Evolutionary conservation across 2,888 invertebrate species (phyloP), one percentile per base, ranked within the genome.

Genomic region (Diaphora mendica): DNA sequence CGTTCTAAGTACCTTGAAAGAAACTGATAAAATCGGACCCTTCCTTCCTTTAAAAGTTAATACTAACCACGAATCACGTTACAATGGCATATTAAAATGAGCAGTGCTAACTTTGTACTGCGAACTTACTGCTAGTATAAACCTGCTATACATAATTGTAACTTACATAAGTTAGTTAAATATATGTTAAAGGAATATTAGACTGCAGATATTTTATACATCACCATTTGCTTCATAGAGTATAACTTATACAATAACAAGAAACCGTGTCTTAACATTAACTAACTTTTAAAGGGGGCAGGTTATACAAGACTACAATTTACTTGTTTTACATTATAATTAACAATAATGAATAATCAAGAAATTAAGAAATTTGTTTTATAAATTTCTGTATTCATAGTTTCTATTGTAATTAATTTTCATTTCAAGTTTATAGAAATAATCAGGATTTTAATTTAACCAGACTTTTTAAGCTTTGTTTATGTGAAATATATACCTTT

Each of bases 1-100:
- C 30, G 59, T 71, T 80, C 3, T 39, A 71, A 73, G 70, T 62
- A 69, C 26, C 62, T 74, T 55, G 59, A 72, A 68, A 73, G 26
- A 59, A 42, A 64, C 71, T 35, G 33, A 42, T 68, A 17, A 73
- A 64, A 74, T n/a, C 35, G 33, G 33, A 70, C 35, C 35, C 51
- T 13, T 64, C 35, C 11, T 51, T 23, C 20, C 20, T 30, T 70
- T 33, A 66, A 20, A 71, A 39, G 9, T 64, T 3, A 62, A 11
- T 71, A 59, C 26, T 44, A 44, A 68, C 64, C 68, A 44, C 26
- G 55, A 42, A 67, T 70, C 71, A 67, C 15, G 55, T 51, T 74
- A 67, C 39, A 73, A 70, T 71, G 5, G 72, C 1, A 65, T 39
- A 73, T 64, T 72, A 67, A 73, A 72, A 55, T 72, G 59, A 70